Base-by-base conservation (phyloP, 1,140 invertebrate species). In the Episyrphus balteatus region DNA sequence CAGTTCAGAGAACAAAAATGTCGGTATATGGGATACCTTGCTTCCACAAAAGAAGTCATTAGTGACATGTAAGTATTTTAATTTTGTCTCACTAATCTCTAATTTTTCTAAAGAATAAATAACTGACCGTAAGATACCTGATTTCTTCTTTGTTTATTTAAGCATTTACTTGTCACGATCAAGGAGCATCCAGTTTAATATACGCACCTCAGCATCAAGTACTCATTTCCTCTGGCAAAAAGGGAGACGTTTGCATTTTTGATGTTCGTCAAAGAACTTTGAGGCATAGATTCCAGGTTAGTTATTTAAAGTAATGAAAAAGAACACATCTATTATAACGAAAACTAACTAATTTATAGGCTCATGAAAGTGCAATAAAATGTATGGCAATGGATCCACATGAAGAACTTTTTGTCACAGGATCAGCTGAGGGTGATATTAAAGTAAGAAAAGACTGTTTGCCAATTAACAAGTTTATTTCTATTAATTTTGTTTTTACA, bases 1-100 rank as follows among this genome's bases (percentile, higher is more conserved):
- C 62, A 92, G 92, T 65, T 88, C 90, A 1, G 95, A 98, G 69
- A 92, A 89, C 60, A 88, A 89, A 59, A 99, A 99, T 71, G 90
- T 99, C n/a, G 91, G 88, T 42, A 78, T 99, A 47, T 99, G 96
- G 96, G 96, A 99, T 67, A 98, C 95, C 1, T 74, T 99, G 42
- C 78, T 99, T 70, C 96, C 96, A 7, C 83, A 88, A 57, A 88
- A 89, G 58, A 97, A 96, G 73, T 84, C 91, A 37, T 76, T 94
- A 53, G 86, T 99, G 42, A 84, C 88, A 72, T 82, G 84, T 85
- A 65, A 73, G 70, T 73, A 47, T 21, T 10, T 37, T 15, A 37
- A 46, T 17, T 42, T 42, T 42, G 18, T 42, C 13, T 31, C 13
- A 42, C 13, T 26, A 26, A 8, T 26, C 8, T 3, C 21, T 26